Evolutionary conservation across 2,113 vertebrate species (phyloP).

Genomic region (Kryptolebias marmoratus): DNA sequence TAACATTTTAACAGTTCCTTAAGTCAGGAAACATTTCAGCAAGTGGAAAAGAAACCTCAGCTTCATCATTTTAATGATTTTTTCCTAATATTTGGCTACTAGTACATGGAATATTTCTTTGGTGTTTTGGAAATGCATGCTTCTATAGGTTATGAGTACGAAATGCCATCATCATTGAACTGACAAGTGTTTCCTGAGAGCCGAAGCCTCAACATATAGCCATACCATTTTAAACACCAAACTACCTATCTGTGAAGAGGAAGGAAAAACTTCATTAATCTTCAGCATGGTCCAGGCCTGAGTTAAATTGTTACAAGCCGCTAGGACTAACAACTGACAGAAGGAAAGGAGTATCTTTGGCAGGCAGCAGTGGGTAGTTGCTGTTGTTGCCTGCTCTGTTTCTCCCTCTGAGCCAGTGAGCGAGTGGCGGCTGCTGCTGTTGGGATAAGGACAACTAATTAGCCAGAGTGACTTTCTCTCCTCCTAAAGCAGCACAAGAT

Average conservation of each 20-base stretch:
- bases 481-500: conserved; percentile 68
- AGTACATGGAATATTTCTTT: background rate
- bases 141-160: background rate
- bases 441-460: conserved; percentile 82
- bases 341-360: conserved; percentile 57
- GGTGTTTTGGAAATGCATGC: background rate
- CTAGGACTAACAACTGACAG: conserved; percentile 39
- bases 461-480: conserved; percentile 67
- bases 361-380: conserved; percentile 58
- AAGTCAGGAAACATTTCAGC: too few species aligned
- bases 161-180: conserved; percentile 5
- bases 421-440: conserved; percentile 73
- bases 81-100: background rate
- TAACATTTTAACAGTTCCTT: too few species aligned
- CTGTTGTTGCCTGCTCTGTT: conserved; percentile 64
- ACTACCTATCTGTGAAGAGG: conserved; percentile 41
- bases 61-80: background rate
- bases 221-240: conserved; percentile 19
- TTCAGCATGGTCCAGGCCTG: conserved; percentile 38
- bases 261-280: conserved; percentile 51
- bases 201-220: background rate
- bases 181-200: conserved; percentile 25
- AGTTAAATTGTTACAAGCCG: conserved; percentile 45
- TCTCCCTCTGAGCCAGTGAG: conserved; percentile 67
- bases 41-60: too few species aligned